Percentiles rank a stretch among this genome's conserved stretches.
Evolutionary conservation across 1,140 invertebrate genomes (phyloP).

Genomic region (Plutomurus gul): DNA sequence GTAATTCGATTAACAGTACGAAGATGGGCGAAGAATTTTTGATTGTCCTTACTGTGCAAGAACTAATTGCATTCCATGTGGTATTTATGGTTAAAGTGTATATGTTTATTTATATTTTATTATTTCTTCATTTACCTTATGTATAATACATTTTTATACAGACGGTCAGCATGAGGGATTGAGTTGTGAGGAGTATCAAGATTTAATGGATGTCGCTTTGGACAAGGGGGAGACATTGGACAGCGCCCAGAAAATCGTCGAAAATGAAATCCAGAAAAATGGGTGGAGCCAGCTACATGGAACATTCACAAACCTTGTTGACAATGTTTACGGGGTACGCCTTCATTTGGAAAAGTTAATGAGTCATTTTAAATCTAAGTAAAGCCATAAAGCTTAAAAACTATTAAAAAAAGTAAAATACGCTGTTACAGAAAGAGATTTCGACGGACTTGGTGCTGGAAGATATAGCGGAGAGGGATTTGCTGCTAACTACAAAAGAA

Average conservation of each 20-base stretch:
- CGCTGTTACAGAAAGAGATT: background rate
- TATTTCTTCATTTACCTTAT: background rate
- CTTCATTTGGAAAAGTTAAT: background rate
- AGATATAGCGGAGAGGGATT: conserved; percentile 51
- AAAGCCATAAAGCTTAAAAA: background rate
- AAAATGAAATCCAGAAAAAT: background rate
- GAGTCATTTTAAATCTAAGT: background rate
- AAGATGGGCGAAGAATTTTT: conserved; percentile 3
- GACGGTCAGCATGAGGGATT: background rate
- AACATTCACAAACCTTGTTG: background rate
- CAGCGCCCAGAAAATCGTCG: background rate
- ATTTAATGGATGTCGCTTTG: background rate
- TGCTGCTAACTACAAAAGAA: conserved; percentile 58
- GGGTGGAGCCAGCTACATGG: background rate
- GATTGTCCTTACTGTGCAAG: background rate
- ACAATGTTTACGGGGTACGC: background rate
- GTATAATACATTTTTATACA: background rate
- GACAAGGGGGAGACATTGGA: background rate
- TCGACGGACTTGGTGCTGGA: conserved; percentile 46
- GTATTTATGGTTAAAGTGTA: background rate
- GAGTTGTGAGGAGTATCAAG: background rate
- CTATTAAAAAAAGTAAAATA: conserved; percentile 26
- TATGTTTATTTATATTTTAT: background rate
- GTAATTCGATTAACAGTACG: no score
- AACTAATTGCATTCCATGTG: conserved; percentile 1